Conservation (phyloP, 2,888 invertebrate genomes). For the Chrysotoxum bicinctum region DNA sequence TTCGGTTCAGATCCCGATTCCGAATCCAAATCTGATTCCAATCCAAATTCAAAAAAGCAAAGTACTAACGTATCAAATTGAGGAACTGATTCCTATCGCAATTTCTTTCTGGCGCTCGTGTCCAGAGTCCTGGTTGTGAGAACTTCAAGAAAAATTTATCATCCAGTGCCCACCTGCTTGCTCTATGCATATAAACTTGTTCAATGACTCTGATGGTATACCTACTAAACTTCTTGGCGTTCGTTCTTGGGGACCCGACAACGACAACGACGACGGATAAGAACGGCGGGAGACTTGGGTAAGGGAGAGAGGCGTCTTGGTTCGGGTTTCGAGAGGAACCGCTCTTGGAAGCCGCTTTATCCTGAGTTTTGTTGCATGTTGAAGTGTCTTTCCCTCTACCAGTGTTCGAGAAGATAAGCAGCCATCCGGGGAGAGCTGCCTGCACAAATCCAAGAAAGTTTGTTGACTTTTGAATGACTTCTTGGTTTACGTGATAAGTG, state of each 20-base stretch:
- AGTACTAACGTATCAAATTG: conserved; percentile 56
- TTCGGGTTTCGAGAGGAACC: neutral
- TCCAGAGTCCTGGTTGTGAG: conserved; percentile 7
- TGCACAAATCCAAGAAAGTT: conserved; percentile 78
- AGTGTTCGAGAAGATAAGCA: conserved; percentile 63
- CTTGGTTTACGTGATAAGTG: conserved; percentile 79
- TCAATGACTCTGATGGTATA: conserved; percentile 32
- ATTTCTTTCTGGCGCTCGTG: neutral
- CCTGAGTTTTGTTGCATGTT: conserved; percentile 71
- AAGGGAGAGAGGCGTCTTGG: conserved; percentile 57
- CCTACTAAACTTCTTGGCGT: conserved; percentile 48
- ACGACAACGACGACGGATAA: conserved; percentile 74
- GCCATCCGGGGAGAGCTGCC: conserved; percentile 74
- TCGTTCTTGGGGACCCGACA: neutral
- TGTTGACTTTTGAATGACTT: conserved; percentile 81
- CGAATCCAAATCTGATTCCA: neutral
- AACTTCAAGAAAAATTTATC: conserved; percentile 35
- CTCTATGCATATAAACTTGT: conserved; percentile 52
- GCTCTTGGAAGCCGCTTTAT: conserved; percentile 45
- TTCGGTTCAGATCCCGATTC: neutral
- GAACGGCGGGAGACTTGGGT: neutral
- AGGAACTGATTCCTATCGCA: conserved; percentile 49
- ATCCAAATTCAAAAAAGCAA: conserved; percentile 25
- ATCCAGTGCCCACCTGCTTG: conserved; percentile 66
- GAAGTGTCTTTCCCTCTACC: conserved; percentile 63